These are phyloP conservation scores for Rostratula benghalensis DNA, from an alignment of 2,113 vertebrate species.

Conservation along the genomic window DNA sequence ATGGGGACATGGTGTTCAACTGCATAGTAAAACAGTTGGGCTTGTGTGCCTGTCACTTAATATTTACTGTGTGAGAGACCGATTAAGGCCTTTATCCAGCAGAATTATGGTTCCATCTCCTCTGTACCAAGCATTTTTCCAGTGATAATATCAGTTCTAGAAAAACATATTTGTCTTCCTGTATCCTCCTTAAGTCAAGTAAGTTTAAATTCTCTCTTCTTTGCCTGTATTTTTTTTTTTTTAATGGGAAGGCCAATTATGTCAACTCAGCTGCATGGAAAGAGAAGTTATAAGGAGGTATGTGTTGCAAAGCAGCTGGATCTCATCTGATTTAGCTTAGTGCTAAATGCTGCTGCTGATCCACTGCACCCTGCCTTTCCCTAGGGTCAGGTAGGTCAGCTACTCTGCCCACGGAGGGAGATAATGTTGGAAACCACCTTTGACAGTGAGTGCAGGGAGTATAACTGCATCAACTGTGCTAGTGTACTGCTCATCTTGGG, in stretches of 20 bases:
- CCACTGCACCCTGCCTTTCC: not conserved
- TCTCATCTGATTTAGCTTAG: not conserved
- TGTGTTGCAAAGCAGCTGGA: not conserved
- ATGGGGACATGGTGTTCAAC: not conserved
- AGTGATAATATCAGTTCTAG: too few relatives aligned
- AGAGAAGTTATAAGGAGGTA: not conserved
- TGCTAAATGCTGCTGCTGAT: not conserved
- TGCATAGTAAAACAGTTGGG: not conserved
- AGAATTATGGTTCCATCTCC: not conserved
- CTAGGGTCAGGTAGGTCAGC: not conserved
- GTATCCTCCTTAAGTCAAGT: not conserved
- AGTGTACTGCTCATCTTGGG: not conserved
- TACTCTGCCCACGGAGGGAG: not conserved
- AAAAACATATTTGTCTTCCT: too few relatives aligned
- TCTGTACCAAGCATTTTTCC: not conserved
- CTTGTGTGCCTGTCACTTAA: not conserved
- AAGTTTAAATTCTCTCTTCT: not conserved
- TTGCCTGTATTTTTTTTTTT: not conserved
- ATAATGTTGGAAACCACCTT: not conserved
- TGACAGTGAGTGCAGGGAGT: not conserved
- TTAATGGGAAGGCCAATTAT: not conserved
- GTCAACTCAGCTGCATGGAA: not conserved
- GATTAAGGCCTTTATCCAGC: not conserved
- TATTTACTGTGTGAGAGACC: not conserved
- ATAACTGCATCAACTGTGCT: not conserved